Conservation (phyloP, 2,797 vertebrate genomes). For the Borostomias antarcticus region DNA sequence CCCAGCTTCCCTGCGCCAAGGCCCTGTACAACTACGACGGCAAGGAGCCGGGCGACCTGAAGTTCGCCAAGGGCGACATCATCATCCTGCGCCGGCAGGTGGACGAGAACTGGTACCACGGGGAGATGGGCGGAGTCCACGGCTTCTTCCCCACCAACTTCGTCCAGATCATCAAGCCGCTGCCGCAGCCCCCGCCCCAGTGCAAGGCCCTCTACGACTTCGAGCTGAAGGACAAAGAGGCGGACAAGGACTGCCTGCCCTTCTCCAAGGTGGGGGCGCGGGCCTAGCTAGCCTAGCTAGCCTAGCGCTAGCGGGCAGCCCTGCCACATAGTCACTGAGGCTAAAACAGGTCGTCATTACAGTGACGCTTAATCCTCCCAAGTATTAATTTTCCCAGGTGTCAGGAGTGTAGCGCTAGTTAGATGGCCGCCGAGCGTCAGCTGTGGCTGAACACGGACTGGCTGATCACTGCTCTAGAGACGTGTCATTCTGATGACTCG, state of each 20-base stretch:
- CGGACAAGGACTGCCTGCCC: constrained; percentile 98
- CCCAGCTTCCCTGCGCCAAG: constrained; percentile 98
- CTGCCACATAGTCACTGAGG: background rate
- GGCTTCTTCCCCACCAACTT: constrained; percentile 99
- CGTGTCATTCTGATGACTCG: background rate
- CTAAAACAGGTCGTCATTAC: too few species aligned
- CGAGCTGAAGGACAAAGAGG: constrained; percentile 98
- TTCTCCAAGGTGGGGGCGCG: constrained; percentile 97
- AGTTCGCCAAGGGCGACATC: constrained; percentile 96
- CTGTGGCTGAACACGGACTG: background rate
- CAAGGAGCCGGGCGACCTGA: constrained; percentile 96
- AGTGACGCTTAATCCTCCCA: constrained; percentile 12
- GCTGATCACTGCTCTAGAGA: constrained; percentile 1
- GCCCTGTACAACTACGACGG: constrained; percentile 98
- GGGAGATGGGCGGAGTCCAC: constrained; percentile 93
- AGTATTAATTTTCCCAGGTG: constrained; percentile 54
- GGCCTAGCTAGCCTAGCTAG: too few species aligned
- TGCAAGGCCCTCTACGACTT: constrained; percentile 99
- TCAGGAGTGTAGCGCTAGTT: constrained; percentile 35
- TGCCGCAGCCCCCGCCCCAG: constrained; percentile 96
- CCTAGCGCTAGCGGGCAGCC: too few species aligned
- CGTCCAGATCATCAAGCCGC: constrained; percentile 96
- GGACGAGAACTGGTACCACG: constrained; percentile 99
- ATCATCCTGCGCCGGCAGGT: constrained; percentile 97
- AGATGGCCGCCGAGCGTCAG: constrained; percentile 24